Evolutionary conservation across 1,140 invertebrate genomes (phyloP).

Genomic region (Akabosia matsudoensis): DNA sequence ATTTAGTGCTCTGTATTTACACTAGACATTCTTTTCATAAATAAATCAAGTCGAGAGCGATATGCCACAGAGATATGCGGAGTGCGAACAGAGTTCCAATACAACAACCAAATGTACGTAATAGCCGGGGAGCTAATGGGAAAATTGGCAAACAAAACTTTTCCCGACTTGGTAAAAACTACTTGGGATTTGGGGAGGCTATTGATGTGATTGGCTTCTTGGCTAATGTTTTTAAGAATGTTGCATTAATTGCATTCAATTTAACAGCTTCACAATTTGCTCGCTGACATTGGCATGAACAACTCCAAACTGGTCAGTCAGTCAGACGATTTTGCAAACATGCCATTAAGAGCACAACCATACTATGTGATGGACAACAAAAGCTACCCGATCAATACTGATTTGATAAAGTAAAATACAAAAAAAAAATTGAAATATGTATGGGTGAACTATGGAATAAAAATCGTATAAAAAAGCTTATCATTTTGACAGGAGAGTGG

Average conservation of each 20-base stretch:
- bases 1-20: background rate
- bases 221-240: background rate
- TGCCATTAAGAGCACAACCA: constrained; percentile 12
- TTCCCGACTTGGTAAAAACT: background rate
- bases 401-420: constrained; percentile 28
- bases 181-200: background rate
- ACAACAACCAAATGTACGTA: constrained; percentile 29
- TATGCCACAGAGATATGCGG: constrained; percentile 19
- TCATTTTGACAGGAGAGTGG: constrained; percentile 18
- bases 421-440: background rate
- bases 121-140: constrained; percentile 25
- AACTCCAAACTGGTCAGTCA: background rate
- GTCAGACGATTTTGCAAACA: constrained; percentile 25
- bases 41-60: constrained; percentile 7
- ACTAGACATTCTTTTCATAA: background rate
- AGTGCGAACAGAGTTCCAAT: constrained; percentile 17
- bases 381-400: background rate
- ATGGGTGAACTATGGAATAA: background rate
- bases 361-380: constrained; percentile 16
- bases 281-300: constrained; percentile 26
- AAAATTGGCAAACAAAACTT: background rate
- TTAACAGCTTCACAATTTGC: background rate
- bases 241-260: background rate
- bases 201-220: background rate
- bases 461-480: background rate